Evolutionary conservation across 2,888 invertebrate species (phyloP), one percentile per base, ranked within the genome.

Genomic region (Frankliniella intonsa): DNA sequence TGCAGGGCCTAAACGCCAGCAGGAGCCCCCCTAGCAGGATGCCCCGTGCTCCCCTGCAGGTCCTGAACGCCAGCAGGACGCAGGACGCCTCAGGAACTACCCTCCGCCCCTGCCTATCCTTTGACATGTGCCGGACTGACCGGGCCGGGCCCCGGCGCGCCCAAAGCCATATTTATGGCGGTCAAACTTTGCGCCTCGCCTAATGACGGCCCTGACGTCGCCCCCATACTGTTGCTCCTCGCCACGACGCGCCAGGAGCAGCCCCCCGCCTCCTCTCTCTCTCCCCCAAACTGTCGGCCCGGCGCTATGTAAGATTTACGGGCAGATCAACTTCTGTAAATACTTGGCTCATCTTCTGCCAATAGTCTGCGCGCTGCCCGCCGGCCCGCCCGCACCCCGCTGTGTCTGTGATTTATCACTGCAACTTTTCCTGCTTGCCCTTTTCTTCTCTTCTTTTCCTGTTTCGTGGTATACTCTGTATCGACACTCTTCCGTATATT

Each of bases 321-420:
- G 25, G 10, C 69, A 22, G 69, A 76, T 76, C 69, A 76, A 76
- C 69, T 76, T 76, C 22, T 76, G 69, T 76, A 76, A 76, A 22
- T 76, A 76, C 69, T 76, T 76, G 69, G 69, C 69, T 76, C 69
- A 76, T 76, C 69, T 76, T 76, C 69, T 76, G 69, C 69, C 69
- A 76, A 76, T 76, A 76, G 69, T 11, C 62, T n/a, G 62, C 62
- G 12, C 5, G 3, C 38, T 5, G 38, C 38, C 38, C 38, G 38
- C 38, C n/a, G n/a, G n/a, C n/a, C n/a, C n/a, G n/a, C n/a, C n/a
- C n/a, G n/a, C n/a, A n/a, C n/a, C 2, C 38, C 38, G 3, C 38
- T 38, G 38, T 38, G 38, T 22, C 22, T 76, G 22, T 76, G 69
- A 76, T 76, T 76, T 76, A 76, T 76, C 25, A 12, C 69, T 76